Evolutionary conservation across 1,140 invertebrate genomes (phyloP).

Genomic region (Leptoteleia sp.): DNA sequence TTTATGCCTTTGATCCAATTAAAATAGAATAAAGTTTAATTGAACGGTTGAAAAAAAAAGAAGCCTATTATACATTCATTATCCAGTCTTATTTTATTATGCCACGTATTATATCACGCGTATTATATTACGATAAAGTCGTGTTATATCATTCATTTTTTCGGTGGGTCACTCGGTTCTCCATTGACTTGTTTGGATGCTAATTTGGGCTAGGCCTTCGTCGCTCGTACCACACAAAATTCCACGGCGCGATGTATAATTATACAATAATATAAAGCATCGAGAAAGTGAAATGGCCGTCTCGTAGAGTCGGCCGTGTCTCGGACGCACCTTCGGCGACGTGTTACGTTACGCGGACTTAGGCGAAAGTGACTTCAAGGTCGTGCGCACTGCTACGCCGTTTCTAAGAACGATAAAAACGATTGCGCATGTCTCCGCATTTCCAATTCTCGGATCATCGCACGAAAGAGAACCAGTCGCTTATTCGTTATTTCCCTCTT

Average conservation of each 20-base stretch:
- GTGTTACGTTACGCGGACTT: constrained; percentile 67
- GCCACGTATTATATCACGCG: constrained; percentile 25
- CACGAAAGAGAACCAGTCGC: constrained; percentile 19
- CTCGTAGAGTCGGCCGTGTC: constrained; percentile 44
- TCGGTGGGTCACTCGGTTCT: constrained; percentile 38
- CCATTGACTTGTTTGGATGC: constrained; percentile 39
- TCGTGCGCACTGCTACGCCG: constrained; percentile 51
- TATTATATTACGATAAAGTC: constrained; percentile 28
- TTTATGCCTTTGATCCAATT: constrained; percentile 23
- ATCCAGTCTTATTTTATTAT: constrained; percentile 4
- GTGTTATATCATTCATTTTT: constrained; percentile 54
- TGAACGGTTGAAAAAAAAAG: background rate
- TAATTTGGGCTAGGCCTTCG: constrained; percentile 43
- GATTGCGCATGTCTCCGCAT: constrained; percentile 48
- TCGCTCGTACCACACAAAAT: constrained; percentile 25
- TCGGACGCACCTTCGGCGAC: constrained; percentile 61
- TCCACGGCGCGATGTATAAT: constrained; percentile 45
- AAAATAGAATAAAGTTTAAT: constrained; percentile 13
- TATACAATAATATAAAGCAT: constrained; percentile 65
- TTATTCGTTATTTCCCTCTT: constrained; percentile 6
- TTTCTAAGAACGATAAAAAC: constrained; percentile 65
- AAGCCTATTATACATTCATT: constrained; percentile 19
- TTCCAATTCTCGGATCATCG: constrained; percentile 32
- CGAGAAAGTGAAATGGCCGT: constrained; percentile 66
- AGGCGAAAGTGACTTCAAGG: constrained; percentile 66